Conservation (phyloP, 1,140 invertebrate genomes). For the Drosophila ananassae region DNA sequence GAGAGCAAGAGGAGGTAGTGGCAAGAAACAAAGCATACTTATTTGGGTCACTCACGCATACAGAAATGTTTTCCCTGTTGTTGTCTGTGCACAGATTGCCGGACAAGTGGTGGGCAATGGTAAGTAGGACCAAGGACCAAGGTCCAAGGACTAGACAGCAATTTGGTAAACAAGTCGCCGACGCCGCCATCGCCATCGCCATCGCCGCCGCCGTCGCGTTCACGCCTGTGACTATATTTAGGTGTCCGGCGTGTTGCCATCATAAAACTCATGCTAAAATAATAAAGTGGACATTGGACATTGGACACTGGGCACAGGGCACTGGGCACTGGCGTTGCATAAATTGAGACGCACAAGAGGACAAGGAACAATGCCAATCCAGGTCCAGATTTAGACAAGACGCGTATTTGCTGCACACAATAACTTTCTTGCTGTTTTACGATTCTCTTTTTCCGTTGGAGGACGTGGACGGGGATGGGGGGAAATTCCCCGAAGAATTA, state of each 20-base stretch:
- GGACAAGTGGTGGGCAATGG: slow-evolving; percentile 11
- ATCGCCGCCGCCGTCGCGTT: neutral
- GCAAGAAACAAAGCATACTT: slow-evolving; percentile 53
- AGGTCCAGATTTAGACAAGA: slow-evolving; percentile 41
- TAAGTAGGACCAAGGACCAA: neutral
- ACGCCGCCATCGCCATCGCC: neutral
- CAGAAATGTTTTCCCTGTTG: slow-evolving; percentile 34
- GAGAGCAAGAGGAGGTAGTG: neutral
- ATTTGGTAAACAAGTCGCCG: slow-evolving; percentile 55
- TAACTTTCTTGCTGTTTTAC: slow-evolving; percentile 44
- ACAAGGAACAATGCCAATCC: slow-evolving; percentile 32
- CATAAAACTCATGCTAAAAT: slow-evolving; percentile 40
- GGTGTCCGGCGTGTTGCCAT: slow-evolving; percentile 42
- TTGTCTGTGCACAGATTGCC: slow-evolving; percentile 49
- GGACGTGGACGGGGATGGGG: too few relatives aligned
- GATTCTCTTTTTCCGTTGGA: slow-evolving; percentile 11
- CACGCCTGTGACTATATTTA: slow-evolving; percentile 44
- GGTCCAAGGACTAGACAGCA: slow-evolving; percentile 26
- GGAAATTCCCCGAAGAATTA: slow-evolving; percentile 25
- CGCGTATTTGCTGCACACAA: slow-evolving; percentile 49
- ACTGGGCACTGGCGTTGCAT: slow-evolving; percentile 18
- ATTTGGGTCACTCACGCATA: slow-evolving; percentile 58
- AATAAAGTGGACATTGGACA: slow-evolving; percentile 50
- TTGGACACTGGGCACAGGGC: neutral
- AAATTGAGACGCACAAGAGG: slow-evolving; percentile 29